Evolutionary conservation across 2,797 vertebrate genomes (phyloP).

Genomic region (Gambusia yucatana): DNA sequence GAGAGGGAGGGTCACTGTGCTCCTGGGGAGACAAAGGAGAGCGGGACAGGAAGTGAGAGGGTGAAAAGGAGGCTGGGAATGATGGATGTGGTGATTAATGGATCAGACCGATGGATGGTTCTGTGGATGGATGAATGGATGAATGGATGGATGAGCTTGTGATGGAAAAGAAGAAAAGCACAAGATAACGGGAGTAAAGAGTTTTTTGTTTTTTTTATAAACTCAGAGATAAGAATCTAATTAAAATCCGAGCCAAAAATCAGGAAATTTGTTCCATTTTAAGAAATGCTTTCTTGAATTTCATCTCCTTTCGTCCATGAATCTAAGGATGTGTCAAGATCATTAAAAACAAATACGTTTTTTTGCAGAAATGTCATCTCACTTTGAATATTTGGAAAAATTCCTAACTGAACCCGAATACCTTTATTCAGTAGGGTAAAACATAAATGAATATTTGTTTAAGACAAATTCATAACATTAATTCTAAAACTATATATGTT

Average conservation of each 20-base stretch:
- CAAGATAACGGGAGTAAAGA: background rate
- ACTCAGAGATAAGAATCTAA: background rate
- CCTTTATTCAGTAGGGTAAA: background rate
- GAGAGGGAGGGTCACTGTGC: conserved; percentile 66
- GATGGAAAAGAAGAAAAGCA: background rate
- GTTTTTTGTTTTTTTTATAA: background rate
- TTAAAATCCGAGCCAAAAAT: background rate
- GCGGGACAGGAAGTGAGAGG: conserved; percentile 26
- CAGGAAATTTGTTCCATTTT: background rate
- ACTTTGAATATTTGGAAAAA: background rate
- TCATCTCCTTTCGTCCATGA: background rate
- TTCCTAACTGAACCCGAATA: background rate
- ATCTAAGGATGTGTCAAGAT: background rate
- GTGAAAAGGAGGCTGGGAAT: background rate
- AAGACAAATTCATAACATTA: background rate
- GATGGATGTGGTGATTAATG: background rate
- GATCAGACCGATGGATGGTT: background rate
- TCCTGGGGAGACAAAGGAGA: conserved; percentile 80
- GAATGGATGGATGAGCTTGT: background rate
- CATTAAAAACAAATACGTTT: background rate
- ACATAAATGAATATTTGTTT: background rate
- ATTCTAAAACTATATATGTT: background rate
- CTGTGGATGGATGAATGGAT: background rate
- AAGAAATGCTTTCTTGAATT: background rate
- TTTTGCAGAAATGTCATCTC: background rate